Base-by-base conservation (phyloP, 2,888 invertebrate species). In the Aethes cnicana region DNA sequence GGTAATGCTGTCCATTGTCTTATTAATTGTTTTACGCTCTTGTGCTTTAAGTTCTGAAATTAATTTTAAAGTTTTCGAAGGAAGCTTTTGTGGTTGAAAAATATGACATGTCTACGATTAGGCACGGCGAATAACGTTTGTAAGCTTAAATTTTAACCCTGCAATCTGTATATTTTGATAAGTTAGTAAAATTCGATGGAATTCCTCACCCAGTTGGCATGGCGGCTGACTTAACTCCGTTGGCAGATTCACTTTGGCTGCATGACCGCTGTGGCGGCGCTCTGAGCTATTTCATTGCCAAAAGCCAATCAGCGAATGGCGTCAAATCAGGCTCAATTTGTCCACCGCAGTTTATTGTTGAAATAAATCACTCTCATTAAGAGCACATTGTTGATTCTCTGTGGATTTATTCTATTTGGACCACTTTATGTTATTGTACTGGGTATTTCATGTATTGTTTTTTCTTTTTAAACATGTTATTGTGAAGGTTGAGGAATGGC, bases 221-320 rank as follows among this genome's bases (percentile, higher is more conserved):
- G 26, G 12, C 41, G 20, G 41, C 11, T 20, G 28, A 11, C 18
- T 23, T 26, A 25, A 44, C n/a, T 18, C 6, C 36, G 37, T 37
- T 25, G 37, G 14, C 17, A 43, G 37, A 50, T 50, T 50, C 50
- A 50, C 26, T 37, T 36, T 9, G 11, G 11, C 20, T 8, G 14
- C 21, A 9, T 35, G 21, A 47, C 30, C 17, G 12, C 28, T n/a
- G 21, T 26, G 33, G 25, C 14, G 6, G 42, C 30, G 11, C 9
- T 18, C 35, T 6, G 26, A 42, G 54, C 54, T 56, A 56, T 62
- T 62, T 65, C 56, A 60, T 61, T 55, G 55, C 57, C 42, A 46
- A 57, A 64, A 62, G 64, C 66, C 65, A 68, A 66, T 70, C 68
- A 66, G 44, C 6, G 43, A 61, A 61, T 62, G 61, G 58, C 54